These are phyloP conservation scores for Tenthredo notha DNA, from an alignment of 2,888 invertebrate species.

Conservation along the genomic window DNA sequence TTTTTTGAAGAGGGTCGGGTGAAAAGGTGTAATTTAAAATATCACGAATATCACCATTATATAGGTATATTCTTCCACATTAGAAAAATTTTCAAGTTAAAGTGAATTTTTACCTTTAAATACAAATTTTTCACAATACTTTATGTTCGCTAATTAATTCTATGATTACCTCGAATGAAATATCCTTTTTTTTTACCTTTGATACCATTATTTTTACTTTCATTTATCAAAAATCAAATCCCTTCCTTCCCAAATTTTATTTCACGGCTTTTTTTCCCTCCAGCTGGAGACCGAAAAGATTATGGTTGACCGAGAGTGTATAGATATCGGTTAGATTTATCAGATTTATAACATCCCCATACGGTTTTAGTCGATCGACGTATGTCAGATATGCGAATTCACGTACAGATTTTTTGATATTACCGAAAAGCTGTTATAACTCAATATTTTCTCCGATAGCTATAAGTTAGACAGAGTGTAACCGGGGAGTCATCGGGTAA, in stretches of 20 bases:
- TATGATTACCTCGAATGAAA: not conserved
- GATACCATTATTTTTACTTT: not conserved
- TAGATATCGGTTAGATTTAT: not conserved
- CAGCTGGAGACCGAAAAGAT: not conserved
- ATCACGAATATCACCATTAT: not conserved
- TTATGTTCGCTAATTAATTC: not conserved
- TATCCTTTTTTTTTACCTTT: not conserved
- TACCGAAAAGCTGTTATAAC: not conserved
- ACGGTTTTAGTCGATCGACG: not conserved
- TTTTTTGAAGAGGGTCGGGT: not conserved
- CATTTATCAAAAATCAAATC: not conserved
- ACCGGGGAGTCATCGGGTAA: conserved; percentile 24
- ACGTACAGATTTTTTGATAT: not conserved
- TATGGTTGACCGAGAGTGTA: not conserved
- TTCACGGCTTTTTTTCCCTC: not conserved
- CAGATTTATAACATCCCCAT: not conserved
- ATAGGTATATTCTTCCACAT: not conserved
- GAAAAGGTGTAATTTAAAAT: conserved; percentile 32
- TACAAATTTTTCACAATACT: not conserved
- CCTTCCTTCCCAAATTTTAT: not conserved
- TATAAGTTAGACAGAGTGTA: not conserved
- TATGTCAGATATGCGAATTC: not conserved
- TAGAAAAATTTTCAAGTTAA: not conserved
- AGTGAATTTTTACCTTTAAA: not conserved
- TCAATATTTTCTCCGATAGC: conserved; percentile 33